phyloP scores from a whole-genome alignment of 2,797 vertebrate species.

The Sternarchorhynchus goeldii region DNA sequence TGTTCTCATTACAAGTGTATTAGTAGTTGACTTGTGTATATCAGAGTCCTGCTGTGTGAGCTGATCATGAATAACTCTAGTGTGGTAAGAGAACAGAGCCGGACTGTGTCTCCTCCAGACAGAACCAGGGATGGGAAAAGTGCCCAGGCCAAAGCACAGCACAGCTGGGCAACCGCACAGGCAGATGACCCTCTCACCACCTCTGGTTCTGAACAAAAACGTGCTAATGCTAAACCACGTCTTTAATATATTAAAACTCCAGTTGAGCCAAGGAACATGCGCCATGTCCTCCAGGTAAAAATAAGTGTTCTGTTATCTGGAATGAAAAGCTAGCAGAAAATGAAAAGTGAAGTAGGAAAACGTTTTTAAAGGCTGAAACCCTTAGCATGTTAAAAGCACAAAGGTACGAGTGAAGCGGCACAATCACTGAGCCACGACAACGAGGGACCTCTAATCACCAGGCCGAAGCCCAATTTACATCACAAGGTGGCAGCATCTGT shows the following conservation, averaged over 20 bases:
- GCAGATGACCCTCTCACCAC: slow-evolving; percentile 24
- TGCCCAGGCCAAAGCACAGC: background rate
- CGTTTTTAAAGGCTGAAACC: background rate
- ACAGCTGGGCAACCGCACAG: slow-evolving; percentile 12
- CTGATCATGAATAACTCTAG: slow-evolving; percentile 51
- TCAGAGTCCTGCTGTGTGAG: slow-evolving; percentile 13
- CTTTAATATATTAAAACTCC: slow-evolving; percentile 1
- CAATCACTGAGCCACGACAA: background rate
- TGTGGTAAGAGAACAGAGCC: slow-evolving; percentile 53
- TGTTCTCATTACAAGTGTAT: background rate
- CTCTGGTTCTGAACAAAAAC: background rate
- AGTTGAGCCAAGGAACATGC: background rate
- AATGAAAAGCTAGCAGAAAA: background rate
- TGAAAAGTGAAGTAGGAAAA: background rate
- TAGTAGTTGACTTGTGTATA: slow-evolving; percentile 29
- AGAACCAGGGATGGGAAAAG: slow-evolving; percentile 22
- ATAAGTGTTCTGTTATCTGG: background rate
- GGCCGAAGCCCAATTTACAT: background rate
- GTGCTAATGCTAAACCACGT: background rate
- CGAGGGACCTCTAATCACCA: background rate
- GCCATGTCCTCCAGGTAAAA: background rate
- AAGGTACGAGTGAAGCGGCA: background rate
- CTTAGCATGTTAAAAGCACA: background rate
- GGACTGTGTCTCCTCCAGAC: slow-evolving; percentile 42
- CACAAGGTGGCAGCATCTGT: slow-evolving; percentile 49